Base-by-base conservation (phyloP, 2,888 invertebrate species). In the Tenthredo notha region DNA sequence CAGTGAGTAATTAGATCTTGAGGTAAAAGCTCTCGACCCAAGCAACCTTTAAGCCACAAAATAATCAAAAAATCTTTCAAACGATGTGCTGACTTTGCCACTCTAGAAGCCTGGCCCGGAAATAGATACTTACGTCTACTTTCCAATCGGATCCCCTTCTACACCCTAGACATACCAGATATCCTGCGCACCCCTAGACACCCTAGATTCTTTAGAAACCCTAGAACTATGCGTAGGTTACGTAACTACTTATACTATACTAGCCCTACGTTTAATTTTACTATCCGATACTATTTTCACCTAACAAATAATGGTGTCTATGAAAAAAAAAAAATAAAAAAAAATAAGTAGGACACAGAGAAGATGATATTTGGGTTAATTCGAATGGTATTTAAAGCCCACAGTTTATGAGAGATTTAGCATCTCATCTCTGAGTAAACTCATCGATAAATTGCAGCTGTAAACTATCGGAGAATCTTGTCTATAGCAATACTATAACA, bases 1-100 rank as follows among this genome's bases (percentile, higher is more conserved):
- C 80, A 61, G 80, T 61, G 80, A 80, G 80, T 80, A 80, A 77
- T 77, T 77, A 77, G 77, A 77, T 77, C 77, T 77, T 33, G 54
- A 77, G 77, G 47, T 77, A 40, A 33, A 77, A 77, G 77, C 77
- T 29, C 77, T 77, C 77, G 77, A 77, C 77, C 77, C 77, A 18
- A 29, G 54, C 18, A 50, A 77, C 77, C 77, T 77, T 25, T 77
- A 40, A 33, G 77, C 54, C 77, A 40, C 50, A 77, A 77, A 77
- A 77, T 77, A 50, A 77, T 77, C 47, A 7, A 77, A 54, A 54
- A 77, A 77, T 77, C 77, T 50, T 54, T 77, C 77, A 50, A 77
- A 54, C 77, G 40, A 77, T 54, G 29, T 54, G 77, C 77, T 77
- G 77, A 77, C 77, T 77, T 40, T 18, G 77, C 77, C 77, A 54